Evolutionary conservation across 2,797 vertebrate species (phyloP).

Genomic region (Arctocebus calabarensis): DNA sequence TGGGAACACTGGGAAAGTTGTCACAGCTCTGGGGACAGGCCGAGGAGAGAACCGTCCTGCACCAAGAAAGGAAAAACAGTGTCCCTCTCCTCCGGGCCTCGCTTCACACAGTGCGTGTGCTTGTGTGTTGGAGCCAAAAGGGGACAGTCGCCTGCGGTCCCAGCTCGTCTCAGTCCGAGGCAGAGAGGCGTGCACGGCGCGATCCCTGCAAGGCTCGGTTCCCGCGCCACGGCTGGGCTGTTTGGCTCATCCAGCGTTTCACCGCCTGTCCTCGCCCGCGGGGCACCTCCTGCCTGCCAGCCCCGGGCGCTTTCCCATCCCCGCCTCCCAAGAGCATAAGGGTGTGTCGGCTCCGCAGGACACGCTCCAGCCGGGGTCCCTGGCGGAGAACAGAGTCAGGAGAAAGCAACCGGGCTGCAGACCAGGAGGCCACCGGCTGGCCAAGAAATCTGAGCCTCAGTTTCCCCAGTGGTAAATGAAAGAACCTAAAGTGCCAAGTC

Average conservation of each 20-base stretch:
- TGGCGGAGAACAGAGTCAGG: background rate
- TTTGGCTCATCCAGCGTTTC: background rate
- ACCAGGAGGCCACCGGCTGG: background rate
- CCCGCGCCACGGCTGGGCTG: rapidly evolving
- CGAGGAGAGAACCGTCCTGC: background rate
- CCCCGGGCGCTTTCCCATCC: background rate
- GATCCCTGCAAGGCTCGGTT: background rate
- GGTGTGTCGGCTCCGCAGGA: background rate
- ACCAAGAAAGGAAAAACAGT: background rate
- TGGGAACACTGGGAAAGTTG: background rate
- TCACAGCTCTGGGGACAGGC: background rate
- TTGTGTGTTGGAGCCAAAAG: background rate
- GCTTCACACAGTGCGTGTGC: rapidly evolving
- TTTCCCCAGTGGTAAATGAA: conserved; percentile 3
- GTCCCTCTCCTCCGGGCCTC: background rate
- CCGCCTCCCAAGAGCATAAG: background rate
- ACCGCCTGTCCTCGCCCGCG: background rate
- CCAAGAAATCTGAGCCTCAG: background rate
- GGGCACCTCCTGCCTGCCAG: background rate
- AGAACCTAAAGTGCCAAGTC: background rate
- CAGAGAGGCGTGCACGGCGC: background rate
- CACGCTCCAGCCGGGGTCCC: background rate
- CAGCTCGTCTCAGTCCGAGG: background rate
- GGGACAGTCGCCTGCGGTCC: background rate
- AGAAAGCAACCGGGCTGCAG: background rate